These are phyloP conservation scores for Acleris holmiana DNA, from an alignment of 2,888 invertebrate genomes.

Conservation along the genomic window DNA sequence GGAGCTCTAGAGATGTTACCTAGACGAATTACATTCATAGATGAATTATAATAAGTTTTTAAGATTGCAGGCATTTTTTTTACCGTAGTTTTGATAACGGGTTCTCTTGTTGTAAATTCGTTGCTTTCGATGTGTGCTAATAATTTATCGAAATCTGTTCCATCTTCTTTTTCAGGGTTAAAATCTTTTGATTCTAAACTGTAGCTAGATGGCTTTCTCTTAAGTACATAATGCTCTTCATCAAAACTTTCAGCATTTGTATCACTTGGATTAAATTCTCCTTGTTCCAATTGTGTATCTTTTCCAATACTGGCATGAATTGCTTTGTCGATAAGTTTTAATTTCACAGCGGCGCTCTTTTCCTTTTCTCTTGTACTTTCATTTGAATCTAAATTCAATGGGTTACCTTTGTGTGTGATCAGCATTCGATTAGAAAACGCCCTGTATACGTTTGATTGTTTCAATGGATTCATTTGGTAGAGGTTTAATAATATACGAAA, in stretches of 20 bases:
- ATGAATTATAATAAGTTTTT: too few species aligned
- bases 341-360: conserved; percentile 45
- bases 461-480: conserved; percentile 69
- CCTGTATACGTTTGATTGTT: conserved; percentile 60
- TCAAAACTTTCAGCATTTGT: conserved; percentile 48
- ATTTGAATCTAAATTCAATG: conserved; percentile 57
- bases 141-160: conserved; percentile 10
- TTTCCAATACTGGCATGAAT: conserved; percentile 46
- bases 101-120: not conserved
- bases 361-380: conserved; percentile 57
- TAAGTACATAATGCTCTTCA: conserved; percentile 38
- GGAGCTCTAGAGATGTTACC: too few species aligned
- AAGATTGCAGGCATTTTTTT: not conserved
- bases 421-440: conserved; percentile 59
- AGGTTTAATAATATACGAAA: conserved; percentile 63
- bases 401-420: conserved; percentile 48
- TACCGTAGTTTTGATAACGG: not conserved
- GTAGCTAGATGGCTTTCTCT: conserved; percentile 25
- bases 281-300: conserved; percentile 38
- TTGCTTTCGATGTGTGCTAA: conserved; percentile 2
- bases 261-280: conserved; percentile 45
- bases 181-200: not conserved
- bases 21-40: too few species aligned
- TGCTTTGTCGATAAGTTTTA: conserved; percentile 53
- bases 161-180: conserved; percentile 8